phyloP scores from a whole-genome alignment of 2,797 vertebrate genomes.

The Leptoclinus maculatus region DNA sequence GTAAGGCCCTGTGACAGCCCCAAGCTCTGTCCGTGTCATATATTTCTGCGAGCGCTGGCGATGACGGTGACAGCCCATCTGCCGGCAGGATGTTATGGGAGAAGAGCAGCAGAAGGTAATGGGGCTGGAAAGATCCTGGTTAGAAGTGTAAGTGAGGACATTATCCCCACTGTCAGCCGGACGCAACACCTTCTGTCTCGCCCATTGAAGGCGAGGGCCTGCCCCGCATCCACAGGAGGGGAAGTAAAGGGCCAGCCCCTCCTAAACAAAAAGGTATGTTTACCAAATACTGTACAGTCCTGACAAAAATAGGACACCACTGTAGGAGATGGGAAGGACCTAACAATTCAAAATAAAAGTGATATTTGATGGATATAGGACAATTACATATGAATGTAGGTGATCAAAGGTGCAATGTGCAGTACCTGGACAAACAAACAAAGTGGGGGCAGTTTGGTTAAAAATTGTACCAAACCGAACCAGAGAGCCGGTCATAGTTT shows the following conservation, averaged over 20 bases:
- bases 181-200: conserved; percentile 21
- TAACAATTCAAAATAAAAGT: neutral
- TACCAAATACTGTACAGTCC: neutral
- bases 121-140: conserved; percentile 45
- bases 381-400: neutral
- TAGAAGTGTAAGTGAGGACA: conserved; percentile 39
- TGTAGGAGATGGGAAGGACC: too few species aligned
- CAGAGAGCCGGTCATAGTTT: too few species aligned
- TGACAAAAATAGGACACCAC: neutral
- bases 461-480: too few species aligned
- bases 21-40: conserved; percentile 3
- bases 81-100: conserved; percentile 20
- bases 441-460: too few species aligned
- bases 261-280: neutral
- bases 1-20: neutral
- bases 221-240: neutral
- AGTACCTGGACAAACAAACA: too few species aligned
- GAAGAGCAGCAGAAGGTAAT: conserved; percentile 32
- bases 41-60: conserved; percentile 2
- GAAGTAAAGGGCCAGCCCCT: neutral
- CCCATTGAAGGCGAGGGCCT: neutral
- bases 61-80: conserved; percentile 36
- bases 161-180: conserved; percentile 25
- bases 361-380: neutral
- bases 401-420: too few species aligned